Conservation (phyloP, 2,797 vertebrate species). For the Schizopygopsis pylzovi region DNA sequence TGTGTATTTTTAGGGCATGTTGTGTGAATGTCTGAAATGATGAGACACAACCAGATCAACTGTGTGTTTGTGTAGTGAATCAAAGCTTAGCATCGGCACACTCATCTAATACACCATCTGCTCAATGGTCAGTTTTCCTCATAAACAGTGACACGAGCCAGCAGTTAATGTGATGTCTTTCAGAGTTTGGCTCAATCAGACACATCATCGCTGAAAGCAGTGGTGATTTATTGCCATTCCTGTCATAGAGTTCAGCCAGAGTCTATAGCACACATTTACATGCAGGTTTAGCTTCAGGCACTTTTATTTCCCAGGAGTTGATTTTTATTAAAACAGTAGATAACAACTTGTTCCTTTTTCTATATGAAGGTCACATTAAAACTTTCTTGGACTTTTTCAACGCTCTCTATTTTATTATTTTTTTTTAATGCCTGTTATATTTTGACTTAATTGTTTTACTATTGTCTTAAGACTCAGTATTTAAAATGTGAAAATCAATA, state of each 20-base stretch:
- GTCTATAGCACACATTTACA: background rate
- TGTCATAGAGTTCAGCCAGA: background rate
- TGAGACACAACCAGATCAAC: background rate
- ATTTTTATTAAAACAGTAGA: background rate
- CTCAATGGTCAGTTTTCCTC: slow-evolving; percentile 10
- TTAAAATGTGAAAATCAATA: background rate
- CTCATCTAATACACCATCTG: slow-evolving; percentile 33
- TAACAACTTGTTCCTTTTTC: background rate
- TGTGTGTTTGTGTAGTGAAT: background rate
- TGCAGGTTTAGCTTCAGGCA: background rate
- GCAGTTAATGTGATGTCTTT: slow-evolving; percentile 15
- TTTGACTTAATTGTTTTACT: background rate
- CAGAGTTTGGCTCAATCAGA: slow-evolving; percentile 2
- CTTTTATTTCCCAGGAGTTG: background rate
- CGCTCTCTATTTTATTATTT: background rate
- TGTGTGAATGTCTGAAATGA: background rate
- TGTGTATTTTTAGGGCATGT: background rate
- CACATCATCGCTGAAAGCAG: background rate
- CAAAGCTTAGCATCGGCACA: background rate
- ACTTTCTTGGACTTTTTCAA: background rate
- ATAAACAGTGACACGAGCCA: background rate
- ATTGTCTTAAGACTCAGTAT: background rate
- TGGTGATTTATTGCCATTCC: background rate
- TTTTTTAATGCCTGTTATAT: background rate
- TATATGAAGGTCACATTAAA: background rate